Base-by-base conservation (phyloP, 2,113 vertebrate genomes). In the Polypterus senegalus region DNA sequence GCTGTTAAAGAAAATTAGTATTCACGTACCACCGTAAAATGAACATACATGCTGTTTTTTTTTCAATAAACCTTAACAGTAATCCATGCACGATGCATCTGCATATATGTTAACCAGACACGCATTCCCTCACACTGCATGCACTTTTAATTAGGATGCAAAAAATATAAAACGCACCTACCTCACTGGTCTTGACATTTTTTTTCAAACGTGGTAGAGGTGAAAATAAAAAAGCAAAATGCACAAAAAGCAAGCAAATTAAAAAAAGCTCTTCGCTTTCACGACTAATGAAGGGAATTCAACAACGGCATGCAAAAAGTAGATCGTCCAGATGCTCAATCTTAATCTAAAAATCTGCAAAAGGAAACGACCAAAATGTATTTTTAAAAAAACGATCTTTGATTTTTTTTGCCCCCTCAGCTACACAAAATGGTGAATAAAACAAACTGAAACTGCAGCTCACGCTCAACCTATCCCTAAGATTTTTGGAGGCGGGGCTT, bases 391-490 rank as follows among this genome's bases (percentile, higher is more conserved):
- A 62, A 65, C 72, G 73, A 69, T 80, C 81, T 75, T 76, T 71
- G 27, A 71, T 80, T 81, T 69, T 65, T 73, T 75, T 83, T 76
- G 76, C 77, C 76, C 80, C 81, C 76, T 81, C 79, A 76, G 81
- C 83, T 83, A 75, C 82, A 79, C 83, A 87, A 87, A 86, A 87
- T 87, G 85, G 85, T 86, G 85, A 87, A 85, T 87, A 86, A 87
- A 87, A 87, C 85, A 86, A 87, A 87, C 85, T 86, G 83, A 87
- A 87, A 87, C 85, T 85, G 85, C 85, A 86, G 83, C 78, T 72
- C 72, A 69, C 72, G 79, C 70, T 74, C 83, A 87, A 84, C 85
- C 85, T 74, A 87, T 80, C 81, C 0, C 65, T 62, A 60, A 51
- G 49, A 71, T 69, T 70, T 63, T 62, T 63, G 73, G 78, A 79